These are phyloP conservation scores for Didymodactylos carnosus DNA, from an alignment of 2,888 invertebrate species.

Conservation along the genomic window DNA sequence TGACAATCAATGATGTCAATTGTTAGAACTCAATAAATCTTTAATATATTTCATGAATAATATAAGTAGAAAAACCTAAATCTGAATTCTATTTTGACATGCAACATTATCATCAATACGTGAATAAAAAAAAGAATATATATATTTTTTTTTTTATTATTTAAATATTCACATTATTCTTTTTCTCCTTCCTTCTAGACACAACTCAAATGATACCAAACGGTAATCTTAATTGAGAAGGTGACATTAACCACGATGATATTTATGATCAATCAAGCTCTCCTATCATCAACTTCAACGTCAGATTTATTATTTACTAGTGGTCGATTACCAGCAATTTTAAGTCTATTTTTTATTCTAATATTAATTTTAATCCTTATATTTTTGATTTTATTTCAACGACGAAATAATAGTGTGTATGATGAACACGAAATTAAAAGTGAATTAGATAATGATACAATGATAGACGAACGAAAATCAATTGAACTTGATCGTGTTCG, in stretches of 20 bases:
- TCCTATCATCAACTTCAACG: background rate
- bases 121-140: slow-evolving; percentile 21
- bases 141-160: background rate
- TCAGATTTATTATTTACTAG: background rate
- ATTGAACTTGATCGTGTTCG: background rate
- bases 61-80: too few relatives aligned
- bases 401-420: background rate
- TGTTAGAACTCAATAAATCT: too few relatives aligned
- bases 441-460: background rate
- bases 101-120: too few relatives aligned
- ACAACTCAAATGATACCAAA: background rate
- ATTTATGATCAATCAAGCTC: background rate
- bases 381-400: background rate
- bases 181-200: background rate
- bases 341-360: background rate
- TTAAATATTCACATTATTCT: background rate
- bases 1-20: too few relatives aligned
- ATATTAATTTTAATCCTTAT: background rate
- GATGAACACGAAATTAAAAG: background rate
- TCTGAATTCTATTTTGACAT: too few relatives aligned
- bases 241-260: too few relatives aligned
- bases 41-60: too few relatives aligned
- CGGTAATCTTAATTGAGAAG: too few relatives aligned
- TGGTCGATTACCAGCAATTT: background rate
- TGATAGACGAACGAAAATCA: background rate